phyloP scores from a whole-genome alignment of 2,888 invertebrate species.

The Philonicus albiceps region DNA sequence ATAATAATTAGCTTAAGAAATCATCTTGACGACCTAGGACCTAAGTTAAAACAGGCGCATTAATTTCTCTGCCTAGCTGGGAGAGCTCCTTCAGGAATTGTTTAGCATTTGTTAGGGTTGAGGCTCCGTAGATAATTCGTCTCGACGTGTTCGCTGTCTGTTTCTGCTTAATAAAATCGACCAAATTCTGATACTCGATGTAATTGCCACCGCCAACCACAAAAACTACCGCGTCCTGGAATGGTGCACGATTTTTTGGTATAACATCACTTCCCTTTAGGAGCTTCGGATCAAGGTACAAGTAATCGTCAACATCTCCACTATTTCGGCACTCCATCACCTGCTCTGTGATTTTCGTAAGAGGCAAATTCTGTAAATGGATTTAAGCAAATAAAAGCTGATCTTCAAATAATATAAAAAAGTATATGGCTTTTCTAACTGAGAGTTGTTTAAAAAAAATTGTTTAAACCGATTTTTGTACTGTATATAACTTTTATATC shows the following conservation, averaged over 20 bases:
- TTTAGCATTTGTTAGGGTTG: conserved; percentile 91
- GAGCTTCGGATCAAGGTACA: conserved; percentile 95
- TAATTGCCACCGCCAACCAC: conserved; percentile 96
- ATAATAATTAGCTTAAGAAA: conserved; percentile 12
- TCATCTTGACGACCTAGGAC: conserved; percentile 42
- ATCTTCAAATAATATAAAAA: neutral
- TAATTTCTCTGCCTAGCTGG: conserved; percentile 77
- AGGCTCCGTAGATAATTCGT: conserved; percentile 93
- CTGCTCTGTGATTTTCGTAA: conserved; percentile 90
- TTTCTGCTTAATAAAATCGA: conserved; percentile 92
- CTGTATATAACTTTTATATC: no score
- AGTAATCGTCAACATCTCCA: conserved; percentile 84
- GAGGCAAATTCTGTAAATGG: conserved; percentile 80
- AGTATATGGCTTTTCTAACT: neutral
- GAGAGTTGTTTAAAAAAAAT: no score
- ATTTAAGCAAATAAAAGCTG: neutral
- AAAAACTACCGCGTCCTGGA: conserved; percentile 90
- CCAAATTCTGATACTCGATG: conserved; percentile 98
- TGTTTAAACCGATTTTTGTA: no score
- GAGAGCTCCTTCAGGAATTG: conserved; percentile 93
- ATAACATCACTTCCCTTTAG: conserved; percentile 75
- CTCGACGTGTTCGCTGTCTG: conserved; percentile 73
- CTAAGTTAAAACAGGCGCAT: conserved; percentile 60
- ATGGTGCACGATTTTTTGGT: conserved; percentile 73
- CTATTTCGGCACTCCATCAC: conserved; percentile 82